Conservation (phyloP, 2,113 vertebrate species). For the Podarcis raffonei region DNA sequence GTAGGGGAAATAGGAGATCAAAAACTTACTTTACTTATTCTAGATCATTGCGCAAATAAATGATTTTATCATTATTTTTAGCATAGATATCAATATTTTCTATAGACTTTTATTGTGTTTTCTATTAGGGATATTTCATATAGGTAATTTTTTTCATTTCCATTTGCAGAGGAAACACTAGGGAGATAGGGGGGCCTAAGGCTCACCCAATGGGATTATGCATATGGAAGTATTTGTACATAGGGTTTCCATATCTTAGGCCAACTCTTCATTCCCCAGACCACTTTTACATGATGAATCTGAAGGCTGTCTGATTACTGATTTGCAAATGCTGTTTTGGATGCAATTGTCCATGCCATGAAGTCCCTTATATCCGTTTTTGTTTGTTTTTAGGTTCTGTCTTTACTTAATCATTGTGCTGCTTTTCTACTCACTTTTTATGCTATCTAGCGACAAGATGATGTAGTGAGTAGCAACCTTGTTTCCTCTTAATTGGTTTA, state of each 20-base stretch:
- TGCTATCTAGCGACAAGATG: not conserved
- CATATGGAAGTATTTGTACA: not conserved
- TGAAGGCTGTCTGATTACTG: not conserved
- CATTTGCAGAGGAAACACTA: not conserved
- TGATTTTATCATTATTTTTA: not conserved
- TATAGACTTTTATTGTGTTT: not conserved
- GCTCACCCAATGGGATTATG: not conserved
- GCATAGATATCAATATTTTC: not conserved
- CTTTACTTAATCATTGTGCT: not conserved
- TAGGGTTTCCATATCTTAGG: not conserved
- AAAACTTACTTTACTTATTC: not conserved
- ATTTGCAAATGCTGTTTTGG: not conserved
- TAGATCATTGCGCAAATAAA: constrained; percentile 12
- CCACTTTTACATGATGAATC: not conserved
- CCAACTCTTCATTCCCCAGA: not conserved
- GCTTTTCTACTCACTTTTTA: constrained; percentile 12
- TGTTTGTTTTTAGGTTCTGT: not conserved
- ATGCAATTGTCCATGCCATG: not conserved
- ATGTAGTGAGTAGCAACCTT: not conserved
- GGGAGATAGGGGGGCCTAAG: not conserved
- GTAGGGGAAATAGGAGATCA: not conserved
- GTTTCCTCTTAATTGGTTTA: constrained; percentile 19
- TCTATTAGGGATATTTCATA: not conserved
- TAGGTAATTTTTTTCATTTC: not conserved
- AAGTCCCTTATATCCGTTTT: not conserved